Conservation (phyloP, 2,888 invertebrate genomes). For the Stictocephala bisonia region DNA sequence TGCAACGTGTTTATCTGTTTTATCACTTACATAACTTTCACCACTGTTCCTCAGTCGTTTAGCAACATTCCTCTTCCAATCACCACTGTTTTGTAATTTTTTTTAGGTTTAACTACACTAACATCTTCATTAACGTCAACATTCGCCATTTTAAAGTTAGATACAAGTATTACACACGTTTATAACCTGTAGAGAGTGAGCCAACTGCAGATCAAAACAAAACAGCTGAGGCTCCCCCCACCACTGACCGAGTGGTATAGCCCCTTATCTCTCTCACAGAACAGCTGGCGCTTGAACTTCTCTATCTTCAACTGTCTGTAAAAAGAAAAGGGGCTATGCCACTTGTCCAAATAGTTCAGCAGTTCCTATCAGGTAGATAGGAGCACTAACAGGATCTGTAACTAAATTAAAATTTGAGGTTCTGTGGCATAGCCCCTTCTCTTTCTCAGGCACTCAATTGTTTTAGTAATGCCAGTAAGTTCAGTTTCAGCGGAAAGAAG, state of each 20-base stretch:
- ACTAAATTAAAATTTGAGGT: constrained; percentile 21
- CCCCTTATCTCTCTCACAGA: constrained; percentile 38
- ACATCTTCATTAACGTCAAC: constrained; percentile 19
- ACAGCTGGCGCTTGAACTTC: constrained; percentile 37
- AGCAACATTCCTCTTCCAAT: constrained; percentile 36
- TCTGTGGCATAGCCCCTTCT: constrained; percentile 40
- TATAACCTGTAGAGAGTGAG: background rate
- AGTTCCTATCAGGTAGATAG: background rate
- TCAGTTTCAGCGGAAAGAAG: no score
- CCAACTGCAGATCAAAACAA: background rate
- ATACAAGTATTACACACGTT: constrained; percentile 1
- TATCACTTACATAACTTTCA: constrained; percentile 36
- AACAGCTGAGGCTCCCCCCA: background rate
- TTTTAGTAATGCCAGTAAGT: no score
- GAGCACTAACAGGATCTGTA: constrained; percentile 2
- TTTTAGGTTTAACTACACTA: constrained; percentile 29
- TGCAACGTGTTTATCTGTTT: constrained; percentile 33
- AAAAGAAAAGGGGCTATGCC: constrained; percentile 30
- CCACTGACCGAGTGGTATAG: constrained; percentile 33
- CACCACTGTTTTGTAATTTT: constrained; percentile 2
- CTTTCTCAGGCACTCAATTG: constrained; percentile 27
- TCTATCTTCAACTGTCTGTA: constrained; percentile 33
- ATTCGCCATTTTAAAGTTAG: constrained; percentile 24
- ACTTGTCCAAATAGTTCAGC: constrained; percentile 23
- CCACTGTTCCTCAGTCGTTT: constrained; percentile 39